Evolutionary conservation across 1,140 invertebrate species (phyloP), one percentile per base, ranked within the genome.

Genomic region (Zaprionus tsacasi): DNA sequence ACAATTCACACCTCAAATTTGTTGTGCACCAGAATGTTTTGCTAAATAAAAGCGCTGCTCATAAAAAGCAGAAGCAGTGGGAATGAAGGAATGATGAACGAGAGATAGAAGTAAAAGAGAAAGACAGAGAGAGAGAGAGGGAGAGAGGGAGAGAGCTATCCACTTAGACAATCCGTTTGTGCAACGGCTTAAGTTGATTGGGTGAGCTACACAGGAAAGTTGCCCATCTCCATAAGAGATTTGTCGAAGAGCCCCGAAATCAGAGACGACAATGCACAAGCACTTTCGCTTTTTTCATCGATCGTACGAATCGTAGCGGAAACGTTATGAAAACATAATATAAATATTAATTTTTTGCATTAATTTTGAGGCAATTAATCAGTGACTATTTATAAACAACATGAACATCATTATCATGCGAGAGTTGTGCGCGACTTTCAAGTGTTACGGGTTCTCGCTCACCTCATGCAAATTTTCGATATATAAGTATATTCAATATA

Each of bases 401-500:
- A 33, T 33, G 0, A 33, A 21, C 7, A 3, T 15, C 17, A 50
- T 50, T 50, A 50, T 50, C 17, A 50, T 50, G 45, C 45, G 17
- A 50, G 60, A 10, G 30, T 55, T 33, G 13, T n/a, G 40, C 6
- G n/a, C n/a, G 7, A 48, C 25, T 25, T 15, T 38, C 48, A 64
- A 70, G 54, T 75, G 72, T 52, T 57, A 50, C 40, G 40, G 59
- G 27, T 55, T 83, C 78, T 79, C 38, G 79, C 52, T 82, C 82
- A 79, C 82, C 76, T 82, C 82, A 87, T 86, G 82, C 79, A 86
- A 86, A 86, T 82, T 40, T 40, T 25, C 4, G 17, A 17, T 17
- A 55, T 17, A 55, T 10, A 43, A 27, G 40, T 50, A 50, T 50
- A 33, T 10, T 57, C 43, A 48, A 66, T 66, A 35, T 45, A 56